Evolutionary conservation across 1,140 invertebrate genomes (phyloP), one percentile per base, ranked within the genome.

Genomic region (Lasaia peninsularis): DNA sequence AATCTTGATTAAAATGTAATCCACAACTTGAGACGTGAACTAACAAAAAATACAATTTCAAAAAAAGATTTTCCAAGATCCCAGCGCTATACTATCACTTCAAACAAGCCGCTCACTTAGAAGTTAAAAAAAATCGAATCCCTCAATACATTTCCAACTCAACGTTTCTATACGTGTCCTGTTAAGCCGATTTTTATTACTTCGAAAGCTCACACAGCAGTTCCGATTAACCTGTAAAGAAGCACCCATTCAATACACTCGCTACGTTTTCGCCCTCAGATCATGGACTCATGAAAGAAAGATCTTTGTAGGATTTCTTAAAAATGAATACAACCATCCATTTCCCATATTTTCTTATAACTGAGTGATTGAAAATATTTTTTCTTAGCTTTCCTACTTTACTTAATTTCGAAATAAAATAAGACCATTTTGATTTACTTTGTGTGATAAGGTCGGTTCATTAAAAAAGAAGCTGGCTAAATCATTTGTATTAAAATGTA

Each of bases 161-260:
- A 57, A 11, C 18, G 50, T 37, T 57, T 51, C 54, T 54, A 59
- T 62, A 61, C 34, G 62, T 62, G 64, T 63, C 53, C 51, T 49
- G 52, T 56, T 68, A 63, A 69, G 67, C 51, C 67, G 67, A 69
- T 69, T 69, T 69, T 69, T 69, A 69, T 69, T 69, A 61, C 67
- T 56, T 63, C 62, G 61, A 63, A 60, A 60, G 52, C 52, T 55
- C 60, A 49, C 58, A 60, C 53, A 34, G 52, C 51, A 52, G 48
- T 61, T 56, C 50, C 61, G 49, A 67, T 64, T 64, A 64, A 67
- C 50, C 56, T 56, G 28, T 52, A 62, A 62, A 66, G 60, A 53
- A 56, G 54, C 52, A 52, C 56, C 57, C 54, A 56, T 57, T 65
- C 51, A 65, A 65, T 58, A 58, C 51, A 60, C 34, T 49, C 37